Evolutionary conservation across 2,888 invertebrate genomes (phyloP).

Genomic region (Parelbella ahira): DNA sequence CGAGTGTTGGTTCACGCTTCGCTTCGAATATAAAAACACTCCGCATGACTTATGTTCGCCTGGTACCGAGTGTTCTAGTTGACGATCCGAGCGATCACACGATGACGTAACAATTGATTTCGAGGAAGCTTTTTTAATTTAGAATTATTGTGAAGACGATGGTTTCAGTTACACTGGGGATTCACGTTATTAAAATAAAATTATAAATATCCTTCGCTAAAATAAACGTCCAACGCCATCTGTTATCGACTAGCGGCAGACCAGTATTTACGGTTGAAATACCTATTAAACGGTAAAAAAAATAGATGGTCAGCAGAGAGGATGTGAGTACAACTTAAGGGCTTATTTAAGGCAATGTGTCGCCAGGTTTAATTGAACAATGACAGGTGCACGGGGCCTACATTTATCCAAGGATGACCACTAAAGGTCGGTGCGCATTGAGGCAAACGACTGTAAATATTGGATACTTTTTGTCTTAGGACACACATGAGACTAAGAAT

Average conservation of each 20-base stretch:
- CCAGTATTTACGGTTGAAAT: conserved; percentile 24
- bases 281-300: conserved; percentile 30
- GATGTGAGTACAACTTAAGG: conserved; percentile 40
- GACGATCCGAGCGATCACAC: conserved; percentile 69
- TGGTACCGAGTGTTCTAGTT: conserved; percentile 76
- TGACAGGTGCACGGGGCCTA: conserved; percentile 65
- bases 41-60: conserved; percentile 48
- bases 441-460: conserved; percentile 57
- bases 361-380: conserved; percentile 67
- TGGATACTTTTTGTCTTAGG: conserved; percentile 49
- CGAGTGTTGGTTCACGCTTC: conserved; percentile 32
- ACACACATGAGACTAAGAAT: too few species aligned
- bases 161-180: conserved; percentile 1
- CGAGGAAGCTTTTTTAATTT: not conserved
- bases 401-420: conserved; percentile 67
- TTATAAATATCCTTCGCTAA: too few species aligned
- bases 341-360: conserved; percentile 69
- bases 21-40: conserved; percentile 33
- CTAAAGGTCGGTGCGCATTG: conserved; percentile 53
- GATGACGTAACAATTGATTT: conserved; percentile 41
- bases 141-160: too few species aligned
- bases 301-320: conserved; percentile 29
- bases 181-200: not conserved
- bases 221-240: conserved; percentile 53
- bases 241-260: conserved; percentile 56